Evolutionary conservation across 1,140 invertebrate genomes (phyloP).

Genomic region (Globodera ellingtonae): DNA sequence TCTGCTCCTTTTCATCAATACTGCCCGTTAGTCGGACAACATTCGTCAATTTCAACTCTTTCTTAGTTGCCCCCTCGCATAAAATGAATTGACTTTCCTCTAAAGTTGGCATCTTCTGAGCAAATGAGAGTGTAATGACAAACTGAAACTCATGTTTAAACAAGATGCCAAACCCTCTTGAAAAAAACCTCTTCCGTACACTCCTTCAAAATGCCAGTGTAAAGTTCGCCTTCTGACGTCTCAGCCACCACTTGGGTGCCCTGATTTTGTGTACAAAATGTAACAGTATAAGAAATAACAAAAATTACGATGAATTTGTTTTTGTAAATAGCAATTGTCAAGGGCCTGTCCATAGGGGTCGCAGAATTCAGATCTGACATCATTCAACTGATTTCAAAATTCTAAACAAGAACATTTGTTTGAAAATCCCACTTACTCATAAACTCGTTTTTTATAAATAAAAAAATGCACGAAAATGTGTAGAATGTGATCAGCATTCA

Average conservation of each 20-base stretch:
- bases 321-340: background rate
- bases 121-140: constrained; percentile 2
- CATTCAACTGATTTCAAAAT: too few relatives aligned
- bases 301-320: background rate
- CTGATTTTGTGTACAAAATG: background rate
- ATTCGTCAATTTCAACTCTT: background rate
- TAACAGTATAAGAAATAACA: background rate
- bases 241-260: constrained; percentile 2
- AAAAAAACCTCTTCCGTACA: constrained; percentile 1
- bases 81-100: background rate
- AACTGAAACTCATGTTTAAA: background rate
- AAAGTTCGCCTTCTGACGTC: background rate
- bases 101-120: constrained; percentile 3
- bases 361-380: too few relatives aligned
- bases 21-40: background rate
- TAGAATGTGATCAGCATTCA: too few relatives aligned
- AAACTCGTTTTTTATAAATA: too few relatives aligned
- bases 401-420: too few relatives aligned
- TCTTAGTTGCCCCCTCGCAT: background rate
- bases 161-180: background rate
- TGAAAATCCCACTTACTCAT: too few relatives aligned
- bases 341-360: too few relatives aligned
- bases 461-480: too few relatives aligned
- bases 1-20: background rate
- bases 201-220: background rate